Conservation (phyloP, 2,113 vertebrate species). For the Coptodon rendalli region DNA sequence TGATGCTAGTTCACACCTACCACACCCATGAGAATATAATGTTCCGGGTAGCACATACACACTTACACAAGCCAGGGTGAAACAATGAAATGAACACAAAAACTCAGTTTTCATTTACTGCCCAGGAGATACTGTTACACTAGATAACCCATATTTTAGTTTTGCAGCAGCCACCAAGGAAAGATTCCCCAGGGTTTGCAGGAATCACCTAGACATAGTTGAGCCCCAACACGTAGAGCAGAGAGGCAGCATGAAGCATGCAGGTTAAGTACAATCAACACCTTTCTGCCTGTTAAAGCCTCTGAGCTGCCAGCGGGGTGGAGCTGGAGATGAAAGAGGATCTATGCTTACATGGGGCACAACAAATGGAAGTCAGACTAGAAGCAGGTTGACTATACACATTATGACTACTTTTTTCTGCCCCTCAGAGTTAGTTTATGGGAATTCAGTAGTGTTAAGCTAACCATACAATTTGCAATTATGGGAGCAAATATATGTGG, state of each 20-base stretch:
- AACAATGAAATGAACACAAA: background rate
- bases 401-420: background rate
- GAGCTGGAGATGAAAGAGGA: background rate
- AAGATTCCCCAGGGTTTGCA: background rate
- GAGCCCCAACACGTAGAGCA: background rate
- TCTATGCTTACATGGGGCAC: background rate
- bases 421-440: background rate
- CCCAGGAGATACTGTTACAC: background rate
- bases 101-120: background rate
- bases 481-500: constrained; percentile 8
- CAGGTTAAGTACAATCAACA: constrained; percentile 19
- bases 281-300: background rate
- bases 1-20: constrained; percentile 14
- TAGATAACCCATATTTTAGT: background rate
- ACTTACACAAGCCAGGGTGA: background rate
- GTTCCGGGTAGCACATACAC: constrained; percentile 25
- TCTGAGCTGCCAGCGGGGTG: background rate
- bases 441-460: background rate
- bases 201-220: background rate
- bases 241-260: background rate
- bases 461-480: constrained; percentile 13
- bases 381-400: background rate
- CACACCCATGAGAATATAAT: background rate
- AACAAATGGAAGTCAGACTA: constrained; percentile 16
- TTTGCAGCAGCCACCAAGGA: background rate